Conservation (phyloP, 2,797 vertebrate species). For the Astyanax mexicanus region DNA sequence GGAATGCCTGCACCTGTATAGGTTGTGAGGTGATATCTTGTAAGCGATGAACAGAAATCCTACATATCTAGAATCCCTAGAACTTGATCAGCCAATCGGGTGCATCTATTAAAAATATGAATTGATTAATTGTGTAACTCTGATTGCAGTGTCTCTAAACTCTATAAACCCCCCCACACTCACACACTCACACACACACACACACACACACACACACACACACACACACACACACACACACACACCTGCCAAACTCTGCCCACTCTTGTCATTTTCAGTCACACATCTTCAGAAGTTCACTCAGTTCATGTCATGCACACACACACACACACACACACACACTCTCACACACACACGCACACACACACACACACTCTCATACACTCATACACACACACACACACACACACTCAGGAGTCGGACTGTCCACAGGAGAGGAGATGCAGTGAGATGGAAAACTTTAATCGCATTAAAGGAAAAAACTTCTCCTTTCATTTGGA, state of each 20-base stretch:
- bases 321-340: slow-evolving; percentile 22
- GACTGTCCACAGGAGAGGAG: slow-evolving; percentile 75
- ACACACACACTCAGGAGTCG: slow-evolving; percentile 68
- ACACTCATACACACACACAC: slow-evolving; percentile 22
- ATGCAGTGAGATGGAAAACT: slow-evolving; percentile 85
- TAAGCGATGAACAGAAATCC: no score
- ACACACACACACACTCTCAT: slow-evolving; percentile 52
- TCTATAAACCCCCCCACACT: slow-evolving; percentile 11
- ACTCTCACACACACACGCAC: slow-evolving; percentile 22
- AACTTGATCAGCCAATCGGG: no score
- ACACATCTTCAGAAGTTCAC: slow-evolving; percentile 38
- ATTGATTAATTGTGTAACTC: background rate
- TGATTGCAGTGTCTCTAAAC: background rate
- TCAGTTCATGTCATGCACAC: slow-evolving; percentile 29
- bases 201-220: slow-evolving; percentile 56
- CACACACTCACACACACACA: background rate
- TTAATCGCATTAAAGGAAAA: slow-evolving; percentile 87
- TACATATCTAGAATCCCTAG: no score
- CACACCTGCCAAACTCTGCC: slow-evolving; percentile 46
- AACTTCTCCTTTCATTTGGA: slow-evolving; percentile 84
- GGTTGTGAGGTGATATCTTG: no score
- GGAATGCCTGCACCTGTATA: no score
- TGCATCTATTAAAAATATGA: background rate
- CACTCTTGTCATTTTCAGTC: slow-evolving; percentile 32
- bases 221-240: slow-evolving; percentile 46